phyloP scores from a whole-genome alignment of 2,888 invertebrate species.

The Melieria omissa region DNA sequence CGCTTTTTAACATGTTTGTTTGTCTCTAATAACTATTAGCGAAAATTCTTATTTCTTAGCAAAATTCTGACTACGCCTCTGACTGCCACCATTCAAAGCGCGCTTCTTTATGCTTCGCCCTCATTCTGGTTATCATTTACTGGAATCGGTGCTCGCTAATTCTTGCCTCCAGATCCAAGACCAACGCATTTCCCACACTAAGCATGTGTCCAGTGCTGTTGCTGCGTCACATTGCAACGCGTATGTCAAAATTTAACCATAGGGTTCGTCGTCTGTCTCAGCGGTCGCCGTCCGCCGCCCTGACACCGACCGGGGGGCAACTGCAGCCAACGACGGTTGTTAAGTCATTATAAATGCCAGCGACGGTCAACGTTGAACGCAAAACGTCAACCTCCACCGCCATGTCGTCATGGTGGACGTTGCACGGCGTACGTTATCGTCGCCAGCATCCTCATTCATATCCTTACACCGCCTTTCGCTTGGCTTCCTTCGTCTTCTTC shows the following conservation, averaged over 20 bases:
- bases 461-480: not conserved
- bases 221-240: conserved; percentile 9
- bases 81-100: too few species aligned
- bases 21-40: too few species aligned
- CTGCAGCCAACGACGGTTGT: conserved; percentile 26
- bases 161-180: too few species aligned
- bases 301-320: conserved; percentile 7
- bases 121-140: too few species aligned
- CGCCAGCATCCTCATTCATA: conserved; percentile 12
- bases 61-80: too few species aligned
- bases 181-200: too few species aligned
- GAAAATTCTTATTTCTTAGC: too few species aligned
- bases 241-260: conserved; percentile 24
- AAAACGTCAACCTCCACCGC: conserved; percentile 10
- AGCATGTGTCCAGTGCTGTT: not conserved
- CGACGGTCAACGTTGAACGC: conserved; percentile 23
- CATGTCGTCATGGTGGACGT: conserved; percentile 21
- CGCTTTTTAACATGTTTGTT: too few species aligned
- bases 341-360: conserved; percentile 39
- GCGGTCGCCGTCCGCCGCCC: not conserved
- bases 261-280: conserved; percentile 19
- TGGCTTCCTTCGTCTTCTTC: too few species aligned
- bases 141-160: too few species aligned
- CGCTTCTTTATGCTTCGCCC: too few species aligned
- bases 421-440: conserved; percentile 24